Conservation (phyloP, 2,888 invertebrate species). For the Lithophane socia region DNA sequence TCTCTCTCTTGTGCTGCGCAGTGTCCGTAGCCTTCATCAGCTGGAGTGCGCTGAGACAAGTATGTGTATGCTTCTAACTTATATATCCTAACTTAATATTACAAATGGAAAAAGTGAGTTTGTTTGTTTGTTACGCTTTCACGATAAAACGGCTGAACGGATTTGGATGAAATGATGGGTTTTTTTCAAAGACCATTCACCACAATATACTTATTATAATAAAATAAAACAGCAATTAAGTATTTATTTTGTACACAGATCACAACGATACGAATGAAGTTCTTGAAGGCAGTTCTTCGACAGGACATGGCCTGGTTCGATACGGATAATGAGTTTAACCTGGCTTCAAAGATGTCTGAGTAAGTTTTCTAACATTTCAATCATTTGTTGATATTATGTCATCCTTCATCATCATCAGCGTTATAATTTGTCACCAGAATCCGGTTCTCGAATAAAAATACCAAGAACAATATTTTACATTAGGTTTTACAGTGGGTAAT, state of each 20-base stretch:
- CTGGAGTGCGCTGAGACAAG: conserved; percentile 90
- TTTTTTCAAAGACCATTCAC: too few relatives aligned
- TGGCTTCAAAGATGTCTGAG: conserved; percentile 94
- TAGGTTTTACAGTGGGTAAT: background rate
- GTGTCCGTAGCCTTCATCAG: conserved; percentile 89
- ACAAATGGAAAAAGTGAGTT: too few relatives aligned
- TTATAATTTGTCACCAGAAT: background rate
- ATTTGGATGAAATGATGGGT: too few relatives aligned
- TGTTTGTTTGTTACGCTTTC: too few relatives aligned
- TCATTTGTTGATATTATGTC: background rate
- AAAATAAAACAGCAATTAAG: background rate
- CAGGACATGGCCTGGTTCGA: conserved; percentile 95
- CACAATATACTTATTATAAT: too few relatives aligned
- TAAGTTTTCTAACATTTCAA: conserved; percentile 83
- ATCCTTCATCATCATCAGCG: too few relatives aligned
- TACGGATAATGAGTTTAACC: conserved; percentile 92
- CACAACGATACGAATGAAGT: conserved; percentile 91
- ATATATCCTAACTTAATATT: too few relatives aligned
- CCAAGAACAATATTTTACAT: background rate
- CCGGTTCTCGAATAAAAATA: background rate
- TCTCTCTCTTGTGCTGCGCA: conserved; percentile 78
- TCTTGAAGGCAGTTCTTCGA: conserved; percentile 91
- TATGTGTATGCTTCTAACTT: conserved; percentile 47
- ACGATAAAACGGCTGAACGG: too few relatives aligned
- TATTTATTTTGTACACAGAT: conserved; percentile 79